Percentiles rank a stretch among this genome's conserved stretches.
These are phyloP conservation scores for Chaetophractus vellerosus DNA, from an alignment of 2,797 vertebrate genomes.

Conservation along the genomic window DNA sequence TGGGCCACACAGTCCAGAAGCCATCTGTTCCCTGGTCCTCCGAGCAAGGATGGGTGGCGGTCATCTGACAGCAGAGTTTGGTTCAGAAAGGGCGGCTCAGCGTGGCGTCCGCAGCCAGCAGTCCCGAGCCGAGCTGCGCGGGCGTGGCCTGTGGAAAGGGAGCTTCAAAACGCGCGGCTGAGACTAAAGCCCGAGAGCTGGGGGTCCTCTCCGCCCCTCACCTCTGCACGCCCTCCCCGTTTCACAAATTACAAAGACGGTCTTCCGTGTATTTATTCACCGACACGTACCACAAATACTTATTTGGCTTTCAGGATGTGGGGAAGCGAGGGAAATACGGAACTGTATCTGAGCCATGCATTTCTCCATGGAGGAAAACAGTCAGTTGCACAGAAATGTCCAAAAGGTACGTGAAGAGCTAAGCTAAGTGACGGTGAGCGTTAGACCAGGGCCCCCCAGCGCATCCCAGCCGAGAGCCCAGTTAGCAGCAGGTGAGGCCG, in stretches of 20 bases:
- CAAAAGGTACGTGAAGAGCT: neutral
- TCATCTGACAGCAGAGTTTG: neutral
- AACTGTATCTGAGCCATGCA: neutral
- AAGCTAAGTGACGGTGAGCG: neutral
- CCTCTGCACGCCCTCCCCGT: neutral
- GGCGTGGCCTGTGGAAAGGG: neutral
- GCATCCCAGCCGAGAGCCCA: neutral
- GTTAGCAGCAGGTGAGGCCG: too few species aligned
- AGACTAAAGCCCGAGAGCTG: neutral
- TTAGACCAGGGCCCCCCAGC: neutral
- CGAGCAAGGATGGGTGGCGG: neutral
- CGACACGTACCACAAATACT: neutral
- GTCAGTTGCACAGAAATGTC: neutral
- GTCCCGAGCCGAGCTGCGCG: neutral
- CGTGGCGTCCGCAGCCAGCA: neutral
- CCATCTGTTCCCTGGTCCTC: neutral
- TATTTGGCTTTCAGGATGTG: neutral
- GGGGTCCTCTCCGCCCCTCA: neutral
- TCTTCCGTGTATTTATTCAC: neutral
- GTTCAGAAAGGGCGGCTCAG: neutral
- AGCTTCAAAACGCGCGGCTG: neutral
- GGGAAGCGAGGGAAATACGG: neutral
- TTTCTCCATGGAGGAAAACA: neutral
- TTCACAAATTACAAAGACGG: neutral
- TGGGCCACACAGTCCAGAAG: neutral